Evolutionary conservation across 2,113 vertebrate genomes (phyloP), one percentile per base, ranked within the genome.

Genomic region (Rafetus swinhoei): DNA sequence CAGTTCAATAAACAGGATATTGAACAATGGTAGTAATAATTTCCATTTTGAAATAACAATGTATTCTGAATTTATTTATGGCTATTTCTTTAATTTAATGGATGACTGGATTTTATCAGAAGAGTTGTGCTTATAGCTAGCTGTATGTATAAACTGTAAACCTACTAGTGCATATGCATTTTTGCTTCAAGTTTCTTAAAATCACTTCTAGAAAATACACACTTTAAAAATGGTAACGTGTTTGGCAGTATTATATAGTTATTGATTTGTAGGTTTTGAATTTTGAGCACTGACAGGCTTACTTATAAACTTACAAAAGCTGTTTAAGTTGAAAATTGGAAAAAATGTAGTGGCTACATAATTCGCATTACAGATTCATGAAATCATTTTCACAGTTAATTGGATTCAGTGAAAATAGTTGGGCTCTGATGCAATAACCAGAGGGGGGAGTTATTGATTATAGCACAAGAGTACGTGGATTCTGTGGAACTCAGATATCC

Each of bases 1-100:
- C 81, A 89, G 32, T 8, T 81, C 69, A 86, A 95, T 93, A 91
- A 95, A 59, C 62, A 86, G 79, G 81, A 82, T 94, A 56, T 90
- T 93, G 54, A 93, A 90, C 72, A 94, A 87, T 39, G 77, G 59
- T 59, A 60, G n/a, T 56, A 81, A 3, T 93, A 74, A 35, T n/a
- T 93, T 90, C 45, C 80, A 24, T 83, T 93, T 95, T 13, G 85
- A 72, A 94, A 92, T 86, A 89, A 82, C 52, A 89, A 21, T 56
- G 55, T n/a, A 45, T 84, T 45, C 79, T 84, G 39, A 84, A 72
- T 93, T 92, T 91, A 21, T 6, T 2, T 55, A 10, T n/a, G 62
- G 54, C 27, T 9, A 4, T 50, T 69, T 72, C n/a, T 35, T 81
- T 93, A 84, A 95, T 52, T 90, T 50, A 82, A 52, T 74, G 35